Percentiles rank a stretch among this genome's conserved stretches.
These are phyloP conservation scores for Amia ocellicauda DNA, from an alignment of 2,113 vertebrate species.

Conservation along the genomic window DNA sequence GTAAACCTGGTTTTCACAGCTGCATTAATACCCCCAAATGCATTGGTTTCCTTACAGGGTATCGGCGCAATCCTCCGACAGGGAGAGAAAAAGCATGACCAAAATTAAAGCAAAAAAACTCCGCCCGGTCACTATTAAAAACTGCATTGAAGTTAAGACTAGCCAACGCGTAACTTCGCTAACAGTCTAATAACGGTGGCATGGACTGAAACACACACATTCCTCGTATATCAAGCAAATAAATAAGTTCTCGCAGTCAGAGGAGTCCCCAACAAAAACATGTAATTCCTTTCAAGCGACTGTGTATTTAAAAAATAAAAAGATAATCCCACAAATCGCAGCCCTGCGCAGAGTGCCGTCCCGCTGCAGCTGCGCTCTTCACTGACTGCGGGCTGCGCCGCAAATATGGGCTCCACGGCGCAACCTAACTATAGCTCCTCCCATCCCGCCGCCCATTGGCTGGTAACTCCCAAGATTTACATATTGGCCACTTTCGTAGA, in stretches of 20 bases:
- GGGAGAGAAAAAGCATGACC: neutral
- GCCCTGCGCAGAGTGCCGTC: no score
- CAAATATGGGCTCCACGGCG: constrained; percentile 37
- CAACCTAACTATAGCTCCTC: constrained; percentile 39
- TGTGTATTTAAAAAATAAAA: constrained; percentile 22
- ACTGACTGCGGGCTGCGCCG: constrained; percentile 20
- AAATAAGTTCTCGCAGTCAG: neutral
- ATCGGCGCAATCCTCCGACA: constrained; percentile 11
- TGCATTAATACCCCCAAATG: constrained; percentile 46
- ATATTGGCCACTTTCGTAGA: constrained; percentile 27
- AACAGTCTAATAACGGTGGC: neutral
- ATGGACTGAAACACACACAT: constrained; percentile 8
- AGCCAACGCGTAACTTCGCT: constrained; percentile 14
- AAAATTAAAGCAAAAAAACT: neutral
- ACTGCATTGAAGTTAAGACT: constrained; percentile 8
- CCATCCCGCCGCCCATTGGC: constrained; percentile 44
- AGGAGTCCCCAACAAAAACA: neutral
- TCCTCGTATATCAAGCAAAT: neutral
- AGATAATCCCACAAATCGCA: constrained; percentile 11
- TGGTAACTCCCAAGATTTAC: constrained; percentile 26
- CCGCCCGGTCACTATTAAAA: constrained; percentile 1
- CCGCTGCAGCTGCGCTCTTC: neutral
- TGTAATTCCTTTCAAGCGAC: constrained; percentile 1
- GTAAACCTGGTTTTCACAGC: constrained; percentile 30
- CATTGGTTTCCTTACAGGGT: constrained; percentile 36